Evolutionary conservation across 2,113 vertebrate species (phyloP), one percentile per base, ranked within the genome.

Genomic region (Cynoglossus semilaevis): DNA sequence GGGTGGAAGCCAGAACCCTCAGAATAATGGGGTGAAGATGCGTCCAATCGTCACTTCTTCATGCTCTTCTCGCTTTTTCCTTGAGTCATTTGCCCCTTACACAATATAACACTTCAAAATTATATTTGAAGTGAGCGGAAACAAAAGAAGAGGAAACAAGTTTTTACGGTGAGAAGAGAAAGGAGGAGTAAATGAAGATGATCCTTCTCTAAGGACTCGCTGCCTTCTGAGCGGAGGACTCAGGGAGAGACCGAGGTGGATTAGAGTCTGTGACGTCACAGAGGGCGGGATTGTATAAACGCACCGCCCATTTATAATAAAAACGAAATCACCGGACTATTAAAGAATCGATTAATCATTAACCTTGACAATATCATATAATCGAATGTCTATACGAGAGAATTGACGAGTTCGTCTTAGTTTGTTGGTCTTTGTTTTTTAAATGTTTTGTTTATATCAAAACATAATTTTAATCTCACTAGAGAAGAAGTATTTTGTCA

Each of bases 171-270:
- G 1, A 15, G 34, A 2, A 1, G 48, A 4, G 1, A 19, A 0
- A 48, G 4, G 8, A 1, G 19, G 22, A 29, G 22, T 29, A 6
- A 6, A 2, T 6, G 22, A 29, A 6, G 22, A 29, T 2, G 22
- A 29, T 2, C 3, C 22, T 29, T 29, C 22, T 29, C 22, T 29
- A 29, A 2, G 22, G 22, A 29, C 51, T 7, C 18, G 1, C 50
- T 62, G 65, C 56, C 34, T 17, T 71, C 53, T 45, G 38, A 34
- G 38, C 55, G 36, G 73, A 63, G 57, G 41, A 66, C 73, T 67
- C 67, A 5, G 36, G 48, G 40, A 44, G 54, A 9, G 44, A 12
- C 41, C 5, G 42, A 0, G 18, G 8, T 4, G 48, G 46, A 42
- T 0, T 35, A 13, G 45, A 1, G 43, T 0, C 0, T 2, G 35